Base-by-base conservation (phyloP, 1,140 invertebrate genomes). In the Musca domestica region DNA sequence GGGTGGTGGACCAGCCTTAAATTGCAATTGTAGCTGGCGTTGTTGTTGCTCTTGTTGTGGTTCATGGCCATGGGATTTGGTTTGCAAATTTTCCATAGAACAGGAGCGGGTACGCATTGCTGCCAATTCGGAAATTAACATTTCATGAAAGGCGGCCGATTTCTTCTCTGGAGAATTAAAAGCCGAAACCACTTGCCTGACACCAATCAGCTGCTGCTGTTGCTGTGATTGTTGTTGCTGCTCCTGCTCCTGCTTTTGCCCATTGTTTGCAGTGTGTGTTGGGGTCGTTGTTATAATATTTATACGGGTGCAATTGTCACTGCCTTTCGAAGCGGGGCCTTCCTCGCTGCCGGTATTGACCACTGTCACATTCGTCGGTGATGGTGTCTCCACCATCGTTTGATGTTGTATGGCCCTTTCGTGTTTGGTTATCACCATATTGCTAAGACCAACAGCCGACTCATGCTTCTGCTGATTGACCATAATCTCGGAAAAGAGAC, bases 101-200 rank as follows among this genome's bases (percentile, higher is more conserved):
- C 76, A 76, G 49, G 78, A 78, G 46, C 74, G 70, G 64, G 72
- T 75, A 23, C 76, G 76, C 80, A 82, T 82, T 20, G 78, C 80
- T 20, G 80, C 76, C 70, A 82, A 67, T 71, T 82, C 80, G 2
- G 80, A 82, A 48, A 82, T 82, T 58, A 82, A 74, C 69, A 81
- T 72, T 71, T 82, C 80, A 61, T 82, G 80, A 66, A 82, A 82
- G 47, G 76, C 74, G n/a, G 73, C 72, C 6, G 67, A 64, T 70
- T 82, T 82, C 69, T 70, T 78, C n/a, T 80, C 80, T 2, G 80
- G 73, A 1, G 77, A 74, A 22, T 68, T 64, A 5, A 68, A 48
- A 72, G 56, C 56, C 27, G 56, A 61, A 25, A 61, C 56, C 4
- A 41, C 56, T 61, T 61, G 56, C 20, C 56, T 61, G n/a, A 17